Percentiles rank a stretch among this genome's conserved stretches.
These are phyloP conservation scores for Euwallacea fornicatus DNA, from an alignment of 1,140 invertebrate species.

Conservation along the genomic window DNA sequence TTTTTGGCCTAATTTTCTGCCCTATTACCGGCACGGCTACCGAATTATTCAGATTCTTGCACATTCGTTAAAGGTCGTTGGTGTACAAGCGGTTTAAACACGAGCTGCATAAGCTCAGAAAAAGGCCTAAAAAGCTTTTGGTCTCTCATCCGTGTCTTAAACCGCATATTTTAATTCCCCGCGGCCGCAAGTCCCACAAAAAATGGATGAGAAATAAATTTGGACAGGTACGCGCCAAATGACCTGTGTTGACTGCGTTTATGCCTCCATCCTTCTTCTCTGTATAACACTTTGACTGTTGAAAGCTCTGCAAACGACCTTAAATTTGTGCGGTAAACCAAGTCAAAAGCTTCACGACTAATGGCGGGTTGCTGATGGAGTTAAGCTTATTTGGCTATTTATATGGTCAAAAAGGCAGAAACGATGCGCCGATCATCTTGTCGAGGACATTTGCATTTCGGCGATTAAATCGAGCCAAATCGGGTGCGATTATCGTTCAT, in stretches of 20 bases:
- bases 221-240: constrained; percentile 16
- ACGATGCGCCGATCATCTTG: constrained; percentile 13
- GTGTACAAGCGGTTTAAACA: constrained; percentile 1
- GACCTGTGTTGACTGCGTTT: background rate
- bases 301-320: background rate
- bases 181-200: constrained; percentile 16
- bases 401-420: constrained; percentile 17
- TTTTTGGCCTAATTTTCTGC: too few species aligned
- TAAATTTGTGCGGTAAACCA: background rate
- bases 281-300: background rate
- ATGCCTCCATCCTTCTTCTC: background rate
- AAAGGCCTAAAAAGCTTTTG: constrained; percentile 7
- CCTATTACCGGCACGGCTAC: too few species aligned
- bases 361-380: background rate
- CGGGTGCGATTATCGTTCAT: background rate
- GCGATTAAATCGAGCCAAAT: background rate
- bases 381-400: constrained; percentile 5
- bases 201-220: constrained; percentile 23
- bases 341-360: background rate
- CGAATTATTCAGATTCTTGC: too few species aligned
- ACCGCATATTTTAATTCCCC: constrained; percentile 19
- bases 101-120: constrained; percentile 6
- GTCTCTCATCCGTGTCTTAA: constrained; percentile 13
- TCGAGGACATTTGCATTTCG: constrained; percentile 15
- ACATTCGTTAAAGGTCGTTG: too few species aligned